Percentiles rank a stretch among this genome's conserved stretches.
Evolutionary conservation across 2,113 vertebrate species (phyloP).

Genomic region (Peromyscus maniculatus): DNA sequence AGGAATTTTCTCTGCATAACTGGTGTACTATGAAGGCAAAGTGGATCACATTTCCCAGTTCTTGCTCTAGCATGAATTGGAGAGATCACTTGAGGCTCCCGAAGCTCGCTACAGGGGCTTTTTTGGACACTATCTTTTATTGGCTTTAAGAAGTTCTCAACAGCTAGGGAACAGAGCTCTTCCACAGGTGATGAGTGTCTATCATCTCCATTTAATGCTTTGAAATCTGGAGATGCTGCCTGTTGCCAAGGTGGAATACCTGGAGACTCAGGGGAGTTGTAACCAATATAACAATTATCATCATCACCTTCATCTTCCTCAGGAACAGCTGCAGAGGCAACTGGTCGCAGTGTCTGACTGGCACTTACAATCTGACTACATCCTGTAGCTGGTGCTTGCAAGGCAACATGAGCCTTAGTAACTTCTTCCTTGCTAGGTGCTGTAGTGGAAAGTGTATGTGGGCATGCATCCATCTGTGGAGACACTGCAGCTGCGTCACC

Average conservation of each 20-base stretch:
- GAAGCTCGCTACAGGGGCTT: slow-evolving; percentile 66
- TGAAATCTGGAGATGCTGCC: slow-evolving; percentile 85
- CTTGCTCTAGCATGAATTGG: slow-evolving; percentile 80
- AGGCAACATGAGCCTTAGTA: slow-evolving; percentile 83
- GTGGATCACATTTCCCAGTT: slow-evolving; percentile 81
- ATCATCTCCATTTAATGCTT: slow-evolving; percentile 78
- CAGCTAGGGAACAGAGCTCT: slow-evolving; percentile 58
- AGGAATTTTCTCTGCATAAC: slow-evolving; percentile 85
- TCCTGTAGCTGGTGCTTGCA: slow-evolving; percentile 76
- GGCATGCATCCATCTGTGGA: slow-evolving; percentile 82
- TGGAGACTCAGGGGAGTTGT: slow-evolving; percentile 90
- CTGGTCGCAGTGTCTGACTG: slow-evolving; percentile 72
- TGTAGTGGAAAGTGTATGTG: slow-evolving; percentile 79
- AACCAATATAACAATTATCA: slow-evolving; percentile 84
- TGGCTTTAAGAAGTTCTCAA: slow-evolving; percentile 75
- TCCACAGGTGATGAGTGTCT: slow-evolving; percentile 82
- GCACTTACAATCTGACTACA: slow-evolving; percentile 77
- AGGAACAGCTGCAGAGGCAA: slow-evolving; percentile 75
- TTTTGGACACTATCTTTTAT: slow-evolving; percentile 75
- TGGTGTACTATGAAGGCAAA: slow-evolving; percentile 92
- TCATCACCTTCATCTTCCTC: slow-evolving; percentile 83
- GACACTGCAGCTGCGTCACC: slow-evolving; percentile 84
- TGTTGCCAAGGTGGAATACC: slow-evolving; percentile 93
- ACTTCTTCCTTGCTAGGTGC: slow-evolving; percentile 82
- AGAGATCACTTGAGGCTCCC: slow-evolving; percentile 77